Evolutionary conservation across 2,888 invertebrate genomes (phyloP).

Genomic region (Peribatodes rhomboidaria): DNA sequence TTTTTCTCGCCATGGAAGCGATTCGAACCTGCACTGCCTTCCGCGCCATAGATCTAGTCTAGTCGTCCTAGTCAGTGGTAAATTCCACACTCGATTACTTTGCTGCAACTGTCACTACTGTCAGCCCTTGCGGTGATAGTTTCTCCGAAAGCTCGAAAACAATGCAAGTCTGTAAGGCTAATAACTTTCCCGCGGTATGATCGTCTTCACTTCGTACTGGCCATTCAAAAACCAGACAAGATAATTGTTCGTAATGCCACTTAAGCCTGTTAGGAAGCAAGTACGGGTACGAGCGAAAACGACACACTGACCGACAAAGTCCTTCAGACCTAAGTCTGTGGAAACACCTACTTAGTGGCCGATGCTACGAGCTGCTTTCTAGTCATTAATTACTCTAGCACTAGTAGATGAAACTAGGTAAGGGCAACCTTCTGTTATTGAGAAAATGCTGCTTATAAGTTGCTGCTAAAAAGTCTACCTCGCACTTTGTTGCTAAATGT

Average conservation of each 20-base stretch:
- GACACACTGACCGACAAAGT: conserved; percentile 76
- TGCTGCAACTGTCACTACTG: conserved; percentile 16
- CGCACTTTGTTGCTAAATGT: too few species aligned
- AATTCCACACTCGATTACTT: conserved; percentile 53
- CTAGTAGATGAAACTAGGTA: conserved; percentile 15
- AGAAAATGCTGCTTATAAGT: too few species aligned
- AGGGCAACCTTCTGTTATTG: conserved; percentile 2
- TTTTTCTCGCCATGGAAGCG: conserved; percentile 66
- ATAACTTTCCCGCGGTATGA: conserved; percentile 68
- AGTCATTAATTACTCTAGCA: conserved; percentile 62
- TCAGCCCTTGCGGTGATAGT: conserved; percentile 29
- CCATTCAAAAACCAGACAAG: conserved; percentile 56
- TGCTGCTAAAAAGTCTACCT: too few species aligned
- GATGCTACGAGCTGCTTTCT: conserved; percentile 61
- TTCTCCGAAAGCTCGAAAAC: conserved; percentile 52
- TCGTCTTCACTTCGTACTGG: conserved; percentile 38
- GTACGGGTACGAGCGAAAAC: conserved; percentile 48
- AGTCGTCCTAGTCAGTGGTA: conserved; percentile 62
- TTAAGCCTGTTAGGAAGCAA: conserved; percentile 52
- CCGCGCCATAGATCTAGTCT: conserved; percentile 48
- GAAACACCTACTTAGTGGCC: conserved; percentile 66
- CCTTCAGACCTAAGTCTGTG: conserved; percentile 64
- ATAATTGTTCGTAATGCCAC: conserved; percentile 59
- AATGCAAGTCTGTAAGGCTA: conserved; percentile 56
- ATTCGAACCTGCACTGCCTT: conserved; percentile 61